Conservation (phyloP, 2,888 invertebrate species). For the Tiphia femorata region DNA sequence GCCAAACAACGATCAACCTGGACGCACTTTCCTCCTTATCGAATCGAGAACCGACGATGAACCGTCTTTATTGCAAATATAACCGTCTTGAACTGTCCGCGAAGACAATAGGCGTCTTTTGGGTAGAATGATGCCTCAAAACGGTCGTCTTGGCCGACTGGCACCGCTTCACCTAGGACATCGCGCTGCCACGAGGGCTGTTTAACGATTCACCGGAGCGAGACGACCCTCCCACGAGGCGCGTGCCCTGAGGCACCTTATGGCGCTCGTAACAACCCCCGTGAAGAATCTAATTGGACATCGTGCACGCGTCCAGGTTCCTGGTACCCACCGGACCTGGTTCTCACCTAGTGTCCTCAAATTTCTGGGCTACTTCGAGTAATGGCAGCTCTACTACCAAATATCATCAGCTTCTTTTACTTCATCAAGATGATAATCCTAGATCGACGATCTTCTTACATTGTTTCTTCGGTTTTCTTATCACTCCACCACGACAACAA, state of each 20-base stretch:
- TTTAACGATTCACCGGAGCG: slow-evolving; percentile 56
- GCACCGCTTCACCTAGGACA: slow-evolving; percentile 13
- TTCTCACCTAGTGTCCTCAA: not conserved
- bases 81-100: not conserved
- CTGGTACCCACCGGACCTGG: not conserved
- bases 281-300: slow-evolving; percentile 22
- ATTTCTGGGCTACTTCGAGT: not conserved
- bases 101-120: not conserved
- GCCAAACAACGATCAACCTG: too few species aligned
- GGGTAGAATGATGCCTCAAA: too few species aligned
- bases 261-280: slow-evolving; percentile 51
- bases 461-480: not conserved
- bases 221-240: slow-evolving; percentile 47
- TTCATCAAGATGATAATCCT: too few species aligned
- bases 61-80: not conserved
- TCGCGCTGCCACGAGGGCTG: slow-evolving; percentile 27
- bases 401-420: not conserved
- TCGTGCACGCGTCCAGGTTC: slow-evolving; percentile 6
- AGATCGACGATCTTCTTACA: too few species aligned
- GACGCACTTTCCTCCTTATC: not conserved
- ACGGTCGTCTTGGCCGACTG: too few species aligned
- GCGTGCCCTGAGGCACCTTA: slow-evolving; percentile 52
- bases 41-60: not conserved
- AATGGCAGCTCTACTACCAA: not conserved
- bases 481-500: not conserved